Base-by-base conservation (phyloP, 1,140 invertebrate genomes). In the Drosophila simulans region DNA sequence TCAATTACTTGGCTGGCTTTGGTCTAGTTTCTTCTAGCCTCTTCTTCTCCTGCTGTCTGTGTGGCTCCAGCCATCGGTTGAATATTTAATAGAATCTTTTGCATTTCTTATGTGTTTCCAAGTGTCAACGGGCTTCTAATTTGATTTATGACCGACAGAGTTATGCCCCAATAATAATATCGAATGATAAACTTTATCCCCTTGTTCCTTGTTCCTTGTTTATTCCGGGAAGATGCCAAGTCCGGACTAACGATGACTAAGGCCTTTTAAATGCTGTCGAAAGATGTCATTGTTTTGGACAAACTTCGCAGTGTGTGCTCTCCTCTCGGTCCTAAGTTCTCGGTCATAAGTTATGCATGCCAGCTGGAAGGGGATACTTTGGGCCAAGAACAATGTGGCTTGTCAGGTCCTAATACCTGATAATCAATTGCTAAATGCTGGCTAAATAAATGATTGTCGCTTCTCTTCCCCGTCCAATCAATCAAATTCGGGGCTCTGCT, bases 141-240 rank as follows among this genome's bases (percentile, higher is more conserved):
- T 89, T 89, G 83, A 86, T 86, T 86, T 86, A 86, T 89, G 83
- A 72, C 65, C 83, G 70, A 69, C 74, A 88, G 81, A 88, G 84
- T 88, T 88, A 86, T 86, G 83, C 83, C 84, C 84, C 84, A 88
- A 86, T 86, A 86, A 86, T 88, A 86, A 88, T 88, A 86, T 83
- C 75, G 79, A 80, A 83, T 64, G 75, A 56, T 83, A 86, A 86
- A 46, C 46, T 86, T 86, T 88, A 82, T 79, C 59, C 52, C 56
- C 77, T 58, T 58, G 34, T 52, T 56, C 56, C 77, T 58, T 58
- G 34, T 52, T 56, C 59, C 77, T 58, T 58, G 34, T 52, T 59
- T 65, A 35, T 56, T 51, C 51, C 37, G 5, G n/a, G 13, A 7
- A 12, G 17, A 12, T 34, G 15, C 17, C 39, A 34, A 10, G 37